Base-by-base conservation (phyloP, 1,140 invertebrate genomes). In the Polyergus mexicanus region DNA sequence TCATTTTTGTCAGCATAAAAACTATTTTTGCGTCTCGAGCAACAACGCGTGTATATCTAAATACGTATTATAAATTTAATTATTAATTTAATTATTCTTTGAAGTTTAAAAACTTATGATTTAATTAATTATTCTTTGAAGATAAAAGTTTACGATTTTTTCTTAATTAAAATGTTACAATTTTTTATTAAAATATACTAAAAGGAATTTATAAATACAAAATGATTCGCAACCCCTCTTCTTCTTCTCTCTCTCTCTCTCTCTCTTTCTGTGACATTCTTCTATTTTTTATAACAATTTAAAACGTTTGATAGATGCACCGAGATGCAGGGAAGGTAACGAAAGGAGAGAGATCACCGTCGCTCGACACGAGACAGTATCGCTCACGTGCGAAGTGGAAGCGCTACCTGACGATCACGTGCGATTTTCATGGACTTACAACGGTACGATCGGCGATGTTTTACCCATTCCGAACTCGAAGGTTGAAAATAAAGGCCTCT, bases 381-480 rank as follows among this genome's bases (percentile, higher is more conserved):
- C 93, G 92, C 96, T 96, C 88, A 96, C 96, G 62, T 99, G 98
- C 93, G 97, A 98, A 87, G 97, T 98, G n/a, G 97, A 97, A 66
- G 97, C 98, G 1, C 96, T 97, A 58, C 98, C 98, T 5, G 95
- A 95, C 3, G 96, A 95, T 60, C 88, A 94, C 0, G 95, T 97
- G 41, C 95, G 96, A 88, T 98, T 98, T 92, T 97, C 97, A 68
- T 98, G 97, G 97, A 98, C 97, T 8, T 97, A 97, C 93, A 98
- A 98, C 94, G 97, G 96, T 25, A 97, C 97, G 66, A 96, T 96
- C 84, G 97, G 97, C 90, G 97, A 96, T 92, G 94, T 94, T 74
- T 94, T 95, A 63, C 95, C 96, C 85, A 95, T 95, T 88, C 94
- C 94, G 88, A 96, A 95, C 88, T 95, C 95, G 68, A 94, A 95